Percentiles rank a stretch among this genome's conserved stretches.
phyloP scores from a whole-genome alignment of 2,888 invertebrate genomes.

The Dryomyza anilis region DNA sequence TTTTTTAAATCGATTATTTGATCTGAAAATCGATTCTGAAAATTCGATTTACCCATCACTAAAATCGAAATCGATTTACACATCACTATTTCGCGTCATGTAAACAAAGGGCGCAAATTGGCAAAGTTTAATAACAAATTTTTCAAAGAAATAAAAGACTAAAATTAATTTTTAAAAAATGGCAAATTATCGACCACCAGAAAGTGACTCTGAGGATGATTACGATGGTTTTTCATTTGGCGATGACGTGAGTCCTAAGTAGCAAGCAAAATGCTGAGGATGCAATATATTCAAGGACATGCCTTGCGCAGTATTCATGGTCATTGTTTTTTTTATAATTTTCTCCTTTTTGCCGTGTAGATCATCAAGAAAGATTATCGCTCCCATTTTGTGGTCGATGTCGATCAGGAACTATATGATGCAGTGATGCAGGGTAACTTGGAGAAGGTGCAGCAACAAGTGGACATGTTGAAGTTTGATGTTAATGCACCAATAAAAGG shows the following conservation, averaged over 20 bases:
- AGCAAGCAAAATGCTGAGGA: no score
- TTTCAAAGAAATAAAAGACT: no score
- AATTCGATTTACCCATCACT: no score
- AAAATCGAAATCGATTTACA: no score
- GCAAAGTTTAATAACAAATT: no score
- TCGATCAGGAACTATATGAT: slow-evolving; percentile 43
- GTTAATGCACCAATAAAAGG: slow-evolving; percentile 41
- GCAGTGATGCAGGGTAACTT: slow-evolving; percentile 45
- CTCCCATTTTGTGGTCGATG: slow-evolving; percentile 25
- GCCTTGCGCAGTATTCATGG: slow-evolving; percentile 1
- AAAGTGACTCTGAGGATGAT: slow-evolving; percentile 53
- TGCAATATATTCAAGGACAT: no score
- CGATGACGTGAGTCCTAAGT: slow-evolving; percentile 43
- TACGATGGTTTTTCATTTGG: slow-evolving; percentile 58
- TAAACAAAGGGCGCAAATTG: no score
- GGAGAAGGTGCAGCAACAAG: slow-evolving; percentile 38
- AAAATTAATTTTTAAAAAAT: no score
- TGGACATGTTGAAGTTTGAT: slow-evolving; percentile 37
- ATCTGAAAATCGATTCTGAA: no score
- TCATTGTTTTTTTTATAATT: slow-evolving; percentile 7
- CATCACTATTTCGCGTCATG: no score
- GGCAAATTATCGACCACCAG: slow-evolving; percentile 46
- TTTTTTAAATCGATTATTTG: no score
- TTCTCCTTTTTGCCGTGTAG: background rate
- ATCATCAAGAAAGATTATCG: slow-evolving; percentile 25